phyloP scores from a whole-genome alignment of 2,888 invertebrate genomes.

The Rhingia campestris region DNA sequence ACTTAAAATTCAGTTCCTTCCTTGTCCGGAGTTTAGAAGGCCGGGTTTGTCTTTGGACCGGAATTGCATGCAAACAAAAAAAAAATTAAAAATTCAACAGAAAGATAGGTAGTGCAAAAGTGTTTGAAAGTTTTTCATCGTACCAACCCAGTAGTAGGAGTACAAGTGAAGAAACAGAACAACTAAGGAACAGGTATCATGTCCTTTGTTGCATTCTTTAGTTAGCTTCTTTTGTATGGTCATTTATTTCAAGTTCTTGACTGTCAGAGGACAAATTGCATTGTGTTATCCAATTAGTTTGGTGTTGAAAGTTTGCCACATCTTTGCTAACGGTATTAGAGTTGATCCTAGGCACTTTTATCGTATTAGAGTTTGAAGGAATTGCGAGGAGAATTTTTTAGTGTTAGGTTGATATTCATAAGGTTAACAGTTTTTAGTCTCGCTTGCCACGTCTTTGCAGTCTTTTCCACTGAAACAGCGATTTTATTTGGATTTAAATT shows the following conservation, averaged over 20 bases:
- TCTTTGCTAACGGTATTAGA: conserved; percentile 17
- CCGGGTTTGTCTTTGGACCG: conserved; percentile 13
- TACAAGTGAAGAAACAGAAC: not conserved
- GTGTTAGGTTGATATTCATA: not conserved
- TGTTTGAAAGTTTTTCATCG: conserved; percentile 24
- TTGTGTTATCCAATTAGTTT: conserved; percentile 59
- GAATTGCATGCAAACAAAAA: not conserved
- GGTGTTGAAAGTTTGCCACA: conserved; percentile 52
- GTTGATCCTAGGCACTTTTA: conserved; percentile 13
- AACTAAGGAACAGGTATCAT: conserved; percentile 40
- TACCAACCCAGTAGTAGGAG: not conserved
- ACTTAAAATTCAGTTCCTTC: conserved; percentile 46
- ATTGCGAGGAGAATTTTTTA: not conserved
- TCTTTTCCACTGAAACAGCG: no score
- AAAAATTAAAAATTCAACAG: not conserved
- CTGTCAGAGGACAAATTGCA: conserved; percentile 46
- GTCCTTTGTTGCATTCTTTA: conserved; percentile 50
- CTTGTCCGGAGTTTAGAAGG: conserved; percentile 16
- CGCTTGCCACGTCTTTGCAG: no score
- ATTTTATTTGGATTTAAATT: no score
- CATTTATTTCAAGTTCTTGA: conserved; percentile 13
- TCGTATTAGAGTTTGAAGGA: conserved; percentile 2
- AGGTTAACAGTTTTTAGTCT: not conserved
- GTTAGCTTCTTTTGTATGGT: conserved; percentile 3
- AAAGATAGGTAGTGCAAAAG: conserved; percentile 12